phyloP scores from a whole-genome alignment of 1,140 invertebrate genomes.

The Metaphire vulgaris region DNA sequence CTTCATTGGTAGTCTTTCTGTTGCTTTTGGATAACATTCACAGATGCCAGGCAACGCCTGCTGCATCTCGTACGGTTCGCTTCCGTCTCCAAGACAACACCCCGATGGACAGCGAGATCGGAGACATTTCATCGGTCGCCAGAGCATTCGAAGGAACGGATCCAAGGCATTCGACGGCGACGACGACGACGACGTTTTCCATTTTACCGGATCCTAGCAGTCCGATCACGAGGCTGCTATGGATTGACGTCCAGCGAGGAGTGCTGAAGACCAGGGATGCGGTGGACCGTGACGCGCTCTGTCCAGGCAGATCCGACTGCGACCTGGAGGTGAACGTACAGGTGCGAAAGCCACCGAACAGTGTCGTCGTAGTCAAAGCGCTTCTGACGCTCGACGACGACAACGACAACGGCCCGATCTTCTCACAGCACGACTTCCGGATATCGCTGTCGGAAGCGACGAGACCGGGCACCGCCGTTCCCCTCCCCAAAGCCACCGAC shows the following conservation, averaged over 20 bases:
- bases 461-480: neutral
- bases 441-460: neutral
- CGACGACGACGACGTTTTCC: no score
- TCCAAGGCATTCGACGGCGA: neutral
- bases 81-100: neutral
- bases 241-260: neutral
- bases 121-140: neutral
- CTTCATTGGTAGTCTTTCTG: no score
- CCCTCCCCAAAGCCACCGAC: slow-evolving; percentile 1
- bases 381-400: neutral
- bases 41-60: neutral
- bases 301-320: neutral
- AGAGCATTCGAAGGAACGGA: neutral
- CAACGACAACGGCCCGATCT: slow-evolving; percentile 1
- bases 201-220: no score
- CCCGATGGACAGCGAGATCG: neutral
- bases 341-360: neutral
- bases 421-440: neutral
- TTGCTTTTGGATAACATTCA: no score
- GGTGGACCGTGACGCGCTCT: neutral
- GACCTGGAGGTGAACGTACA: neutral
- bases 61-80: neutral
- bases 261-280: slow-evolving; percentile 1
- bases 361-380: neutral
- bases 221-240: neutral